Percentiles rank a stretch among this genome's conserved stretches.
Evolutionary conservation across 2,797 vertebrate species (phyloP).

Genomic region (Cyprinodon diabolis): DNA sequence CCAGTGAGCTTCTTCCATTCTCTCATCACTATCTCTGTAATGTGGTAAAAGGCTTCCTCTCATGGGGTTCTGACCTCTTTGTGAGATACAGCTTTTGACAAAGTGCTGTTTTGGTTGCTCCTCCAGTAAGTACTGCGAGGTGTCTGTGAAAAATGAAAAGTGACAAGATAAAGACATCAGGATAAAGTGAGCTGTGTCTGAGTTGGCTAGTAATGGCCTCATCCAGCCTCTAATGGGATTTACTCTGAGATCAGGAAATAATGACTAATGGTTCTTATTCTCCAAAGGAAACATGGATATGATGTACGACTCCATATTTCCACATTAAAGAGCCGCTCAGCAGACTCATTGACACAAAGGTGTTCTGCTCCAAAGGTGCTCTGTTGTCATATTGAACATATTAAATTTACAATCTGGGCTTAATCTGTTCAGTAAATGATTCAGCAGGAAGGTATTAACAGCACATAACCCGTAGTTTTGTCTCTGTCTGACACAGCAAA

Average conservation of each 20-base stretch:
- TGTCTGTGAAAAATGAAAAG: conserved; percentile 29
- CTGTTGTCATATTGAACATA: background rate
- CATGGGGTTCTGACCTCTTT: conserved; percentile 21
- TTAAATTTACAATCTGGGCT: background rate
- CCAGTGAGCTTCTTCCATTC: conserved; percentile 47
- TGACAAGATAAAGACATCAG: conserved; percentile 28
- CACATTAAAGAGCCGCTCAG: conserved; percentile 33
- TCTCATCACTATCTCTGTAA: conserved; percentile 26
- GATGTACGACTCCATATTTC: conserved; percentile 25
- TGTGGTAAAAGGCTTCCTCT: conserved; percentile 26
- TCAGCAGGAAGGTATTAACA: background rate
- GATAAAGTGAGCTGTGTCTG: conserved; percentile 9
- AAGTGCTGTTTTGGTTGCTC: conserved; percentile 14
- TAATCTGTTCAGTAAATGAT: background rate
- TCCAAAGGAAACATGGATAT: conserved; percentile 18
- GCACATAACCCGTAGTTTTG: too few species aligned
- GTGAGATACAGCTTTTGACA: conserved; percentile 31
- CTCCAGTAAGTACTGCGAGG: conserved; percentile 22
- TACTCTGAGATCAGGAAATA: conserved; percentile 18
- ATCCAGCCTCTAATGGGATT: conserved; percentile 18
- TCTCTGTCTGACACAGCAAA: too few species aligned
- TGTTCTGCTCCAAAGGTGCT: conserved; percentile 22
- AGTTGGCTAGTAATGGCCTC: conserved; percentile 41
- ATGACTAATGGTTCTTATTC: conserved; percentile 21
- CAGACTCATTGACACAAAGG: conserved; percentile 5